phyloP scores from a whole-genome alignment of 2,113 vertebrate genomes.

The Petrocephalus microphthalmus region DNA sequence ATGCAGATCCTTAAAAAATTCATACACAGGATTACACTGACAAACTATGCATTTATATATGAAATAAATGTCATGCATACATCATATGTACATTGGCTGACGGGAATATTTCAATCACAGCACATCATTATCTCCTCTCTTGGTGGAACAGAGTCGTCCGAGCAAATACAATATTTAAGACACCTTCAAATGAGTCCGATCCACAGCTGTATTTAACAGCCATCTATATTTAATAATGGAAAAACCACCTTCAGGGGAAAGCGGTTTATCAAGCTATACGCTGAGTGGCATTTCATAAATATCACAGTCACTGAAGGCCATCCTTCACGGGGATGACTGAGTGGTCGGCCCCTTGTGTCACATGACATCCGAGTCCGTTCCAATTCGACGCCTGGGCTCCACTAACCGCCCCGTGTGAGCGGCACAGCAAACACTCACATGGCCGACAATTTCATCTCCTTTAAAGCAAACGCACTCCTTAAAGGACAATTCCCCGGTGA shows the following conservation, averaged over 20 bases:
- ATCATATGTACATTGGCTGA: no score
- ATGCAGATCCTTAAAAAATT: background rate
- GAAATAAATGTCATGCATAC: slow-evolving; percentile 39
- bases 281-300: background rate
- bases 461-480: slow-evolving; percentile 47
- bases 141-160: background rate
- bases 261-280: background rate
- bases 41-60: background rate
- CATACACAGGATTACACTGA: background rate
- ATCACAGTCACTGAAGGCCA: background rate
- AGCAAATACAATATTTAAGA: slow-evolving; percentile 1
- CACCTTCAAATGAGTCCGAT: background rate
- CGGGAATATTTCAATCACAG: background rate
- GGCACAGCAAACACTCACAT: slow-evolving; percentile 28
- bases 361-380: background rate
- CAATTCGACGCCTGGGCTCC: background rate
- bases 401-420: background rate
- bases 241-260: background rate
- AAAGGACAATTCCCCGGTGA: slow-evolving; percentile 39
- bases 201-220: background rate
- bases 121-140: background rate
- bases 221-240: background rate
- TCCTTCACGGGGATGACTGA: background rate
- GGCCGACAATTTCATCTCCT: slow-evolving; percentile 44
- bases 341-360: background rate